Base-by-base conservation (phyloP, 2,888 invertebrate genomes). In the Melieria omissa region DNA sequence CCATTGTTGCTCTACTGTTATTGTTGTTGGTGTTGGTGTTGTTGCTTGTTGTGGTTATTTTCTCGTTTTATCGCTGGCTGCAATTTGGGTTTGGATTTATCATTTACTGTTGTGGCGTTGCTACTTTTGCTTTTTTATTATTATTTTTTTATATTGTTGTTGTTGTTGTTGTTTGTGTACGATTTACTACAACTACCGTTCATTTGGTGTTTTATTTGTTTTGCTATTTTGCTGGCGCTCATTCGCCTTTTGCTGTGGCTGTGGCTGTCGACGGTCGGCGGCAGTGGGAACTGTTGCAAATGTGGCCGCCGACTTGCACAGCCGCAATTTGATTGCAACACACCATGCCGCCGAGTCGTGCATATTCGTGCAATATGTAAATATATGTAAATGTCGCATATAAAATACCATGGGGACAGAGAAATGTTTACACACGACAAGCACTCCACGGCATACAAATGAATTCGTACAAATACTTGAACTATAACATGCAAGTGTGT, bases 241-340 rank as follows among this genome's bases (percentile, higher is more conserved):
- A 42, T 54, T 8, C n/a, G 8, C 29, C 29, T 29, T 29, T 60
- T 47, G 58, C 64, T n/a, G 16, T 41, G 45, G 58, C 12, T 47
- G 12, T 58, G 45, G 46, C 29, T 12, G 5, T 67, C 42, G n/a
- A 42, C 64, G 9, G 49, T 64, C 8, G 55, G 54, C 16, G 58
- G 64, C 52, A 60, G 29, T 44, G 64, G 16, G 70, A 60, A 65
- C 58, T 65, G 70, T 60, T 65, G 60, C 60, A 65, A 61, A 71
- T 65, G 65, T 44, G 54, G 70, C 54, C n/a, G 12, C 14, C 29
- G 29, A 29, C 29, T 29, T 29, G 29, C 29, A 29, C 29, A 29
- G 2, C 29, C 29, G 29, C 29, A 29, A 29, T 29, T 29, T 29
- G 29, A 29, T 29, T 29, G 29, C 29, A 29, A 29, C 29, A 29